These are phyloP conservation scores for Cotesia chilonis DNA, from an alignment of 1,140 invertebrate species.

Conservation along the genomic window DNA sequence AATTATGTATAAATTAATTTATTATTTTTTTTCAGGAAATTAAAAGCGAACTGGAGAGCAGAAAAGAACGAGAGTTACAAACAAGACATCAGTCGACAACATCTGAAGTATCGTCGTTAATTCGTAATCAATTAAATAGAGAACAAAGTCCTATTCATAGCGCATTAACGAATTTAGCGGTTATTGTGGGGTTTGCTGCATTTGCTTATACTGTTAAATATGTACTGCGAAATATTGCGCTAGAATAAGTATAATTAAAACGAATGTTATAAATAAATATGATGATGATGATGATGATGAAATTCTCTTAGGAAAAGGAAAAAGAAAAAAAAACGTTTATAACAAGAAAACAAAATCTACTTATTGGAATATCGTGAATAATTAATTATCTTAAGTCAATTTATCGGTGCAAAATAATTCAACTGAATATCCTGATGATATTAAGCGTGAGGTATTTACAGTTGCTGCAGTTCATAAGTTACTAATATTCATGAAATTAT, in stretches of 20 bases:
- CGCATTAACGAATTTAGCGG: constrained; percentile 80
- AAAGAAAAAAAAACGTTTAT: not conserved
- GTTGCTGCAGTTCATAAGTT: too few species aligned
- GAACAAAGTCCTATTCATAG: constrained; percentile 77
- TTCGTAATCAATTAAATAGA: constrained; percentile 66
- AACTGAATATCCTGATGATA: too few species aligned
- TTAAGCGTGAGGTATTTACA: too few species aligned
- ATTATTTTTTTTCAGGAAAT: constrained; percentile 51
- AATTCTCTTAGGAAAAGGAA: not conserved
- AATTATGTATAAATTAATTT: constrained; percentile 44
- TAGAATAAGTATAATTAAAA: constrained; percentile 48
- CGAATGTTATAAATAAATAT: not conserved
- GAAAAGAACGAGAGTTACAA: constrained; percentile 63
- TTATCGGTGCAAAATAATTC: too few species aligned
- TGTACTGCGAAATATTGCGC: constrained; percentile 71
- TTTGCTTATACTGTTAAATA: constrained; percentile 89
- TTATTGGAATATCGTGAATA: not conserved
- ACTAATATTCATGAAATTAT: too few species aligned
- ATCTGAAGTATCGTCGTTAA: constrained; percentile 59
- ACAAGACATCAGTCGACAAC: constrained; percentile 53
- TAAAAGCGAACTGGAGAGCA: constrained; percentile 61
- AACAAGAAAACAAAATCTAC: not conserved
- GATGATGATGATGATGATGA: not conserved
- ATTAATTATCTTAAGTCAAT: too few species aligned
- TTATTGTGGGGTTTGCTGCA: constrained; percentile 83